Percentiles rank a stretch among this genome's conserved stretches.
phyloP scores from a whole-genome alignment of 2,888 invertebrate genomes.

The Selenia dentaria region DNA sequence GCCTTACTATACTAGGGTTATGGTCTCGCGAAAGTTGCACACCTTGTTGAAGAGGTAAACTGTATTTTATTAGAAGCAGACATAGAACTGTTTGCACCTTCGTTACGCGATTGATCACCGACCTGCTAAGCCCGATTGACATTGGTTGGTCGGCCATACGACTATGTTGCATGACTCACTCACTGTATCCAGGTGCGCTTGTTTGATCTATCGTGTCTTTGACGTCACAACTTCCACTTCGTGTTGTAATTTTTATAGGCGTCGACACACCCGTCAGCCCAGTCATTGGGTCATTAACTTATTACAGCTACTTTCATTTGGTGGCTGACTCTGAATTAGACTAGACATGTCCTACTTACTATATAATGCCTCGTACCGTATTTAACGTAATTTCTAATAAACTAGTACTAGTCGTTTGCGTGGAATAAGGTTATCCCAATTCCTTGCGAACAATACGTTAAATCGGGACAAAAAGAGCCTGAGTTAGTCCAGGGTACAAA shows the following conservation, averaged over 20 bases:
- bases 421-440: too few species aligned
- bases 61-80: too few species aligned
- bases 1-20: too few species aligned
- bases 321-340: slow-evolving; percentile 1
- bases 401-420: too few species aligned
- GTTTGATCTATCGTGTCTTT: slow-evolving; percentile 28
- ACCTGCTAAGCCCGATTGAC: slow-evolving; percentile 22
- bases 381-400: too few species aligned
- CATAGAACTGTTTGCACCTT: too few species aligned
- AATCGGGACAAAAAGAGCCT: too few species aligned
- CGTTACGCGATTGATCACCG: slow-evolving; percentile 24
- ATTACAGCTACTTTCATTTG: slow-evolving; percentile 6
- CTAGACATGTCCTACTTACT: background rate
- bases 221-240: slow-evolving; percentile 3
- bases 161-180: slow-evolving; percentile 24
- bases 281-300: slow-evolving; percentile 6
- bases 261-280: slow-evolving; percentile 1
- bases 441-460: too few species aligned
- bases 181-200: slow-evolving; percentile 31
- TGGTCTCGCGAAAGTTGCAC: too few species aligned
- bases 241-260: slow-evolving; percentile 6
- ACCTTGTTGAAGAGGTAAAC: too few species aligned
- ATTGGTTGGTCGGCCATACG: slow-evolving; percentile 17
- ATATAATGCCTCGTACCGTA: too few species aligned
- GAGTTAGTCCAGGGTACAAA: too few species aligned